Conservation (phyloP, 2,888 invertebrate species). For the Harpalus rufipes region DNA sequence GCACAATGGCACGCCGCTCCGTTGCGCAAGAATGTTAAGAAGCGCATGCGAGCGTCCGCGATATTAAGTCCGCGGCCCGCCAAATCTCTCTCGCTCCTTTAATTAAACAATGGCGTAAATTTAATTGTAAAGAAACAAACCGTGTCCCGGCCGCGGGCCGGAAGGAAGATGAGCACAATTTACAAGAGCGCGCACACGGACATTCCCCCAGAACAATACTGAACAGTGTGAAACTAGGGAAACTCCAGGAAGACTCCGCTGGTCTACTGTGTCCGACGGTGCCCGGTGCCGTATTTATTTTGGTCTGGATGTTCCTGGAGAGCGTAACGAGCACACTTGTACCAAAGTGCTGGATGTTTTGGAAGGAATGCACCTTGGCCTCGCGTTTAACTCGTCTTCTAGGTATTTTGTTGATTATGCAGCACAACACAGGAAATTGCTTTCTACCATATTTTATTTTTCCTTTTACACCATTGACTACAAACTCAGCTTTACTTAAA, state of each 20-base stretch:
- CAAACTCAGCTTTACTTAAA: neutral
- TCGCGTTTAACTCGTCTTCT: conserved; percentile 53
- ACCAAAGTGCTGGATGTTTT: conserved; percentile 47
- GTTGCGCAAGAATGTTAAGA: conserved; percentile 65
- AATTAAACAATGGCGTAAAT: conserved; percentile 68
- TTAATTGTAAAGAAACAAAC: conserved; percentile 69
- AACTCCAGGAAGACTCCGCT: neutral
- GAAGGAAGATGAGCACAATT: conserved; percentile 61
- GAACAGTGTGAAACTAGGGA: neutral
- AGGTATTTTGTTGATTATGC: conserved; percentile 60
- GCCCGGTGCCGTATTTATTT: conserved; percentile 56
- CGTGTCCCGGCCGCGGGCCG: conserved; percentile 56
- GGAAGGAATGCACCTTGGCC: conserved; percentile 62
- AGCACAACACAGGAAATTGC: conserved; percentile 30
- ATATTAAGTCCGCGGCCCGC: conserved; percentile 59
- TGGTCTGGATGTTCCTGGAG: conserved; percentile 50
- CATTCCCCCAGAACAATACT: neutral
- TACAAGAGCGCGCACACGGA: conserved; percentile 41
- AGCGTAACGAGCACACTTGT: conserved; percentile 55
- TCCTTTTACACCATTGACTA: conserved; percentile 18
- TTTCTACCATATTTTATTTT: conserved; percentile 41
- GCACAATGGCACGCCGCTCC: conserved; percentile 59
- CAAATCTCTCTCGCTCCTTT: conserved; percentile 64
- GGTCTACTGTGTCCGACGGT: conserved; percentile 30
- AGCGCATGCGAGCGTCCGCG: conserved; percentile 52